Evolutionary conservation across 2,888 invertebrate genomes (phyloP).

Genomic region (Encarsia formosa): DNA sequence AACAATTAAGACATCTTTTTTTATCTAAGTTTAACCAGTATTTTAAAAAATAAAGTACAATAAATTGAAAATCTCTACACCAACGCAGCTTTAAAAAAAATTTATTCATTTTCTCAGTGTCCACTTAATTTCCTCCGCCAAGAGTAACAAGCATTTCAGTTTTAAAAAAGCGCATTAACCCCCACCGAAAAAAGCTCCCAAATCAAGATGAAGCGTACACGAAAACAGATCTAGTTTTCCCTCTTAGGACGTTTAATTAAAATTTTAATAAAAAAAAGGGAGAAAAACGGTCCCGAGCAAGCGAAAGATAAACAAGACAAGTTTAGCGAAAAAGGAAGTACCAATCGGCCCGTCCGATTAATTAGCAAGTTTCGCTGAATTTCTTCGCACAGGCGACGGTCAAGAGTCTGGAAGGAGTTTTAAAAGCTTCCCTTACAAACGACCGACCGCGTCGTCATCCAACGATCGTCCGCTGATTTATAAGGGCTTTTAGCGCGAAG

Average conservation of each 20-base stretch:
- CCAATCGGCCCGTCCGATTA: neutral
- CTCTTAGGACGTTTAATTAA: constrained; percentile 24
- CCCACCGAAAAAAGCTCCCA: too few relatives aligned
- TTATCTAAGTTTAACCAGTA: too few relatives aligned
- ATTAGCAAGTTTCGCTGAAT: neutral
- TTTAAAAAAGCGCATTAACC: too few relatives aligned
- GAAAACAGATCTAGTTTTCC: too few relatives aligned
- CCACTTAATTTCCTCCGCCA: too few relatives aligned
- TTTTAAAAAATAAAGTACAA: too few relatives aligned
- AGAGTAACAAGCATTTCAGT: too few relatives aligned
- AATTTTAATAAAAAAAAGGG: constrained; percentile 19
- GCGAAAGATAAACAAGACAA: neutral
- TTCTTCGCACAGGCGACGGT: constrained; percentile 3
- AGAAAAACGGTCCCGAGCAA: constrained; percentile 6
- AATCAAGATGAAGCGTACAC: too few relatives aligned
- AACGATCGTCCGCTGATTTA: constrained; percentile 46
- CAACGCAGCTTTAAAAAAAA: too few relatives aligned
- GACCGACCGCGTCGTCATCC: constrained; percentile 39
- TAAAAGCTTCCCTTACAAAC: constrained; percentile 42
- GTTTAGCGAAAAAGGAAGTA: neutral
- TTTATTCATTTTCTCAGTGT: too few relatives aligned
- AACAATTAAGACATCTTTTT: too few relatives aligned
- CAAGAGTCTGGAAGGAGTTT: constrained; percentile 1
- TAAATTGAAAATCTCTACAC: too few relatives aligned
- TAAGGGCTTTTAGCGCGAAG: constrained; percentile 48